A percentile compares a stretch with the other conserved stretches of the same genome.
These are phyloP conservation scores for Anagyrus pseudococci DNA, from an alignment of 2,888 invertebrate genomes.

Conservation along the genomic window DNA sequence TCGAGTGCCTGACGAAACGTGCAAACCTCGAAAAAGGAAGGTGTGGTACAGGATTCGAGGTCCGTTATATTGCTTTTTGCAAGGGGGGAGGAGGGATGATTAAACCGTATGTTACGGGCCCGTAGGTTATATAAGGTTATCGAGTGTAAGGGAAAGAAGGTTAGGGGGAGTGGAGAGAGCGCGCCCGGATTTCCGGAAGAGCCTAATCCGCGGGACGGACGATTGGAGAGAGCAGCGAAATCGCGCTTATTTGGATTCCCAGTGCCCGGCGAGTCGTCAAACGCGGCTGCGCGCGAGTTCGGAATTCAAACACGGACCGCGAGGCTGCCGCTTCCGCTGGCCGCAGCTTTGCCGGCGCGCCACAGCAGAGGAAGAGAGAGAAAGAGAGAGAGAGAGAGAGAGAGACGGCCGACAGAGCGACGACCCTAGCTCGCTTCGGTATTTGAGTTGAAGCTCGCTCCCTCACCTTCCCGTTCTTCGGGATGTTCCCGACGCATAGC, in stretches of 20 bases:
- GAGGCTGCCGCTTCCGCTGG: no score
- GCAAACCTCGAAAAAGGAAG: no score
- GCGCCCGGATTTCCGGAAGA: neutral
- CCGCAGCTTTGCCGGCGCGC: no score
- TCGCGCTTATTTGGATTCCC: conserved; percentile 39
- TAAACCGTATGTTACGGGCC: no score
- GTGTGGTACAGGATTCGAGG: no score
- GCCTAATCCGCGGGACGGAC: neutral
- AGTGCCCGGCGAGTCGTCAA: conserved; percentile 44
- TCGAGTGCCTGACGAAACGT: no score
- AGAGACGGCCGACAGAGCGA: neutral
- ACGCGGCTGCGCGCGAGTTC: conserved; percentile 43
- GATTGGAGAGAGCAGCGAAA: neutral
- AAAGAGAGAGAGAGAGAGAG: no score
- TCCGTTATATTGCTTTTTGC: no score
- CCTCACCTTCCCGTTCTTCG: conserved; percentile 6
- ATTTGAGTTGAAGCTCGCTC: conserved; percentile 32
- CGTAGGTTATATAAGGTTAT: no score
- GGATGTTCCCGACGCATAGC: neutral
- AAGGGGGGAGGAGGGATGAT: no score
- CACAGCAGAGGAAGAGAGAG: conserved; percentile 18
- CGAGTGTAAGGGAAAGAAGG: neutral
- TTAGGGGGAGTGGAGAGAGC: neutral
- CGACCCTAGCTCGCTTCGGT: neutral
- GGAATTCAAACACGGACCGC: conserved; percentile 53